Conservation (phyloP, 2,797 vertebrate genomes). For the Bucorvus abyssinicus region DNA sequence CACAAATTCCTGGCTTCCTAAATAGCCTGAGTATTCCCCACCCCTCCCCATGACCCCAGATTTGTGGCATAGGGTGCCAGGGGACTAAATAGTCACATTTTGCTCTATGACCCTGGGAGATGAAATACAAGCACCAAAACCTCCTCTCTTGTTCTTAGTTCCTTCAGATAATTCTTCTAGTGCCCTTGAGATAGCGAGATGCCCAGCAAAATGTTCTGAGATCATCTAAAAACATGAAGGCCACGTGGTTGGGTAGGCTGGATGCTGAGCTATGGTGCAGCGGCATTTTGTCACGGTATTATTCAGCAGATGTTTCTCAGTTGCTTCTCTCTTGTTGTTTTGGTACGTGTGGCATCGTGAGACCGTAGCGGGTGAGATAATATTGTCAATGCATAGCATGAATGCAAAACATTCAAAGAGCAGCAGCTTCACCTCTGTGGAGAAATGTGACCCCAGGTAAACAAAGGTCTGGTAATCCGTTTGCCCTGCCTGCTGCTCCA, state of each 20-base stretch:
- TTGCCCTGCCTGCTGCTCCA: not conserved
- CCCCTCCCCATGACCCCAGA: not conserved
- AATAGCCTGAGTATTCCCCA: not conserved
- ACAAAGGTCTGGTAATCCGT: not conserved
- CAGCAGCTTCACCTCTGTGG: not conserved
- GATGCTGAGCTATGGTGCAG: not conserved
- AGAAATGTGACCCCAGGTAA: not conserved
- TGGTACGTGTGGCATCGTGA: not conserved
- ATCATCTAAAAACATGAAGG: not conserved
- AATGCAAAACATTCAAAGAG: not conserved
- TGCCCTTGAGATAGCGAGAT: not conserved
- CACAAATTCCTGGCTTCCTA: not conserved
- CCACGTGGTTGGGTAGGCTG: not conserved
- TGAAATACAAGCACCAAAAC: not conserved
- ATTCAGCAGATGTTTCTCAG: conserved; percentile 11
- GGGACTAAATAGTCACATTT: not conserved
- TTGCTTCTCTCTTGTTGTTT: not conserved
- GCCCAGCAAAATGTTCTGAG: not conserved
- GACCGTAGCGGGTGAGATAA: not conserved
- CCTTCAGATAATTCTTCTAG: not conserved
- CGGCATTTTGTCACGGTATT: not conserved
- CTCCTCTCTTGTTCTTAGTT: not conserved
- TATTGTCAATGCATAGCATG: not conserved
- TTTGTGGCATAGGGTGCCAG: not conserved
- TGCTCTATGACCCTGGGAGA: not conserved